phyloP scores from a whole-genome alignment of 2,797 vertebrate species.

The Australoheros facetus region DNA sequence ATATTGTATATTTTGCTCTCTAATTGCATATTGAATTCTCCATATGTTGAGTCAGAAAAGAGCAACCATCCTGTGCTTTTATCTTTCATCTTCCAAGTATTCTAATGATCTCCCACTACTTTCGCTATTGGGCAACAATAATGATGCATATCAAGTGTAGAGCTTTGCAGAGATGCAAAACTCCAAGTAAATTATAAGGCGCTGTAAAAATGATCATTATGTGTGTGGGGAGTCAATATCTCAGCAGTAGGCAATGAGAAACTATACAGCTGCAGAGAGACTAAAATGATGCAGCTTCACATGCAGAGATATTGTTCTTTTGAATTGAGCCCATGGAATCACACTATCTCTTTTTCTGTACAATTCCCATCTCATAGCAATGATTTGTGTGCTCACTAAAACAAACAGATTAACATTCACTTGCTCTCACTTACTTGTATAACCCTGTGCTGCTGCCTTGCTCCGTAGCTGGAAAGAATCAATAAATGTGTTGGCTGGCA shows the following conservation, averaged over 20 bases:
- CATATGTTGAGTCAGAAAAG: constrained; percentile 27
- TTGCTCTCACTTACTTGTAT: constrained; percentile 18
- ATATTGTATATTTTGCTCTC: constrained; percentile 47
- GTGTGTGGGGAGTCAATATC: constrained; percentile 57
- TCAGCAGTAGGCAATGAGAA: constrained; percentile 50
- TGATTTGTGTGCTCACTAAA: constrained; percentile 15
- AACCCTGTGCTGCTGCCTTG: constrained; percentile 15
- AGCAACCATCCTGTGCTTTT: constrained; percentile 52
- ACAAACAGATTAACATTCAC: constrained; percentile 26
- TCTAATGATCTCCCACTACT: constrained; percentile 56
- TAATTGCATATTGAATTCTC: constrained; percentile 32
- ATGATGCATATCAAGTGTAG: constrained; percentile 59
- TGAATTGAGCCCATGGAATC: constrained; percentile 36
- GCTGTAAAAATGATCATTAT: constrained; percentile 50
- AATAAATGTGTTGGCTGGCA: constrained; percentile 32
- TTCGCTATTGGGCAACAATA: constrained; percentile 37
- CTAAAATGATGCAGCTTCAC: constrained; percentile 42
- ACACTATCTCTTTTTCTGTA: constrained; percentile 16
- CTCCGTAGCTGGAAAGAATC: constrained; percentile 40
- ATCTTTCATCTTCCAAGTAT: constrained; percentile 57
- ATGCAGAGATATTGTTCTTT: constrained; percentile 49
- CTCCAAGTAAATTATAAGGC: constrained; percentile 48
- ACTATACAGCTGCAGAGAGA: constrained; percentile 36
- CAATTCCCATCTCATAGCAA: neutral
- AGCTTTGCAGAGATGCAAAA: constrained; percentile 47